Conservation (phyloP, 2,113 vertebrate genomes). For the Canis aureus region DNA sequence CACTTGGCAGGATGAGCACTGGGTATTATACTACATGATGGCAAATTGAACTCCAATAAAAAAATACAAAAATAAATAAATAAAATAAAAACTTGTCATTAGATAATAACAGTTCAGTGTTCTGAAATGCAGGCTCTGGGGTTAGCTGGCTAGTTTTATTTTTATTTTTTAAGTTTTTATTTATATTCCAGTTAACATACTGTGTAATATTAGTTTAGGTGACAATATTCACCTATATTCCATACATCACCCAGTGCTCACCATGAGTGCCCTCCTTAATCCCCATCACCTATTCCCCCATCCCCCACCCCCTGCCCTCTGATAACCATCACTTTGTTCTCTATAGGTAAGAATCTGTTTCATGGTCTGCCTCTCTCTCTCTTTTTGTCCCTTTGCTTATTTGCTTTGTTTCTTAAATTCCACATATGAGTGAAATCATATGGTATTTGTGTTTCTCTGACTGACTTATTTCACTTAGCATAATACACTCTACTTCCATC, state of each 20-base stretch:
- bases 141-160: background rate
- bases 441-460: background rate
- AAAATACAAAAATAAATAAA: no score
- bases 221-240: background rate
- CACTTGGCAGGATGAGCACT: no score
- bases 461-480: background rate
- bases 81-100: background rate
- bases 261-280: background rate
- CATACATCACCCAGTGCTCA: background rate
- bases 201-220: background rate
- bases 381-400: background rate
- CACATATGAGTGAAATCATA: background rate
- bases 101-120: background rate
- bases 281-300: background rate
- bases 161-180: background rate
- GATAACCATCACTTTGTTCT: background rate
- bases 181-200: background rate
- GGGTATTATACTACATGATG: no score
- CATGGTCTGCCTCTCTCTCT: background rate
- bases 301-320: background rate
- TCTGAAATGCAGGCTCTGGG: background rate
- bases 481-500: background rate
- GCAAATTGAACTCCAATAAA: no score
- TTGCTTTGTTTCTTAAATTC: background rate
- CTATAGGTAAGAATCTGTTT: background rate